phyloP scores from a whole-genome alignment of 2,113 vertebrate genomes.

The Saccopteryx bilineata region DNA sequence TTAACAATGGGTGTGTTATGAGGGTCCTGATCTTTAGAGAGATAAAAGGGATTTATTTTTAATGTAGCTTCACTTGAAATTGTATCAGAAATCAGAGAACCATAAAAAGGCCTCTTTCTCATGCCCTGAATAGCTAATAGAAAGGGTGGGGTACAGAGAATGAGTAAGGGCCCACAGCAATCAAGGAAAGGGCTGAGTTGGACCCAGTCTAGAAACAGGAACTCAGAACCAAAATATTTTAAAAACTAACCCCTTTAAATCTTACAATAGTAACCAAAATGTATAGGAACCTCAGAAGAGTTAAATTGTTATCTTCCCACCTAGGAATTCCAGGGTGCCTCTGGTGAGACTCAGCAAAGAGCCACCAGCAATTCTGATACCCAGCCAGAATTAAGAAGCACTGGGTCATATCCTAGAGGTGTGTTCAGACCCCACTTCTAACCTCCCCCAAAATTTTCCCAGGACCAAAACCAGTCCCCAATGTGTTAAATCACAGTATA shows the following conservation, averaged over 20 bases:
- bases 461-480: not conserved
- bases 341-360: not conserved
- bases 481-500: fast-evolving
- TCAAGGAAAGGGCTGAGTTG: too few relatives aligned
- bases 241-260: not conserved
- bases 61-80: not conserved
- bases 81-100: not conserved
- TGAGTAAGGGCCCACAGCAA: not conserved
- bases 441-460: not conserved
- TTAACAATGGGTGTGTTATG: not conserved
- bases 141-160: not conserved
- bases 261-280: not conserved
- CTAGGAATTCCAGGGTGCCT: not conserved
- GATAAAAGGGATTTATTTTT: not conserved
- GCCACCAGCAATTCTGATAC: not conserved
- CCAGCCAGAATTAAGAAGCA: not conserved
- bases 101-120: not conserved
- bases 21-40: not conserved
- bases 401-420: too few relatives aligned
- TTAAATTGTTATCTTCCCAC: not conserved
- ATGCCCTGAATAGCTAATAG: not conserved
- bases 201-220: not conserved
- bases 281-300: not conserved
- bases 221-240: slow-evolving; percentile 36
- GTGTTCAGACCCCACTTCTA: not conserved